A percentile compares a stretch with the other conserved stretches of the same genome.
Conservation (phyloP, 2,888 invertebrate genomes). For the Amaurobius ferox region DNA sequence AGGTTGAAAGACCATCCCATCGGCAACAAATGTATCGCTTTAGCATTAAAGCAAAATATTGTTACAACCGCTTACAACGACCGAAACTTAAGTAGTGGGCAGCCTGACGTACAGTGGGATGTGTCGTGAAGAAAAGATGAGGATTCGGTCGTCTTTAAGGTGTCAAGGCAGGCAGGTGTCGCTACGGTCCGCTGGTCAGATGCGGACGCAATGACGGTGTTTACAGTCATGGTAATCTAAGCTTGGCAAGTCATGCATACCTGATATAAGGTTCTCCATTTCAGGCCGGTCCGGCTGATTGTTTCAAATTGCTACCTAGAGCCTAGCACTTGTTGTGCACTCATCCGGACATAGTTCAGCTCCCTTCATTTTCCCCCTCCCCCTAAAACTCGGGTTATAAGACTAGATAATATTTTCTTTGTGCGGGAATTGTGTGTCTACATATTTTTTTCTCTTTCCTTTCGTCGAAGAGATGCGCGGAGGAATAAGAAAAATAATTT, state of each 20-base stretch:
- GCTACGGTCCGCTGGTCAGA: conserved; percentile 56
- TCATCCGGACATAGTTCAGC: conserved; percentile 42
- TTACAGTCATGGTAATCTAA: conserved; percentile 61
- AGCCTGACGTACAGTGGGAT: not conserved
- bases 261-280: conserved; percentile 70
- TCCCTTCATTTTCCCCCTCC: conserved; percentile 6
- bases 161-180: conserved; percentile 66
- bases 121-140: conserved; percentile 17
- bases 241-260: conserved; percentile 70
- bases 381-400: not conserved
- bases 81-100: not conserved
- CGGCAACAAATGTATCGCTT: no score
- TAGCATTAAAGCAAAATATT: no score
- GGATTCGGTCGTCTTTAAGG: conserved; percentile 32
- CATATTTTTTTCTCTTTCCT: not conserved
- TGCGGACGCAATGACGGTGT: conserved; percentile 64
- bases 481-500: not conserved
- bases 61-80: not conserved
- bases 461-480: not conserved
- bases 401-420: conserved; percentile 22
- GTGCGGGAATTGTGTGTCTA: not conserved
- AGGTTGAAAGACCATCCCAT: no score
- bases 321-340: conserved; percentile 64
- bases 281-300: conserved; percentile 66
- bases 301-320: conserved; percentile 71